Conservation (phyloP, 2,888 invertebrate species). For the Drosophila anomelani region DNA sequence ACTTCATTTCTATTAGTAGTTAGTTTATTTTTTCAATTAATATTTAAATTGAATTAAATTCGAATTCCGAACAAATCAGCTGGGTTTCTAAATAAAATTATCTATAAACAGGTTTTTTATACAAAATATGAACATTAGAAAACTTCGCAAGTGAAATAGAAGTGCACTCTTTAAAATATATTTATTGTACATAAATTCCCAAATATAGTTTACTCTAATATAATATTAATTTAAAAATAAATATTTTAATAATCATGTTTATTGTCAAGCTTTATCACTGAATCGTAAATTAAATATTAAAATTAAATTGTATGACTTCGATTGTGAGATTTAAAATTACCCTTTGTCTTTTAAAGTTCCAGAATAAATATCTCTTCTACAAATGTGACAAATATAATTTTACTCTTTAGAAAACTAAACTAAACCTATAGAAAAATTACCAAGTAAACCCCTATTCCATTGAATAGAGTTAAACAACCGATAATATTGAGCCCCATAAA, state of each 20-base stretch:
- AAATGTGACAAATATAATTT: not conserved
- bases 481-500: not conserved
- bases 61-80: not conserved
- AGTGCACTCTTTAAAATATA: too few species aligned
- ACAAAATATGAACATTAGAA: too few species aligned
- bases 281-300: too few species aligned
- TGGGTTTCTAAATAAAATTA: too few species aligned
- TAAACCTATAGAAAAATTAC: not conserved
- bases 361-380: not conserved
- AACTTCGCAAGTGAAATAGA: too few species aligned
- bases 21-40: not conserved
- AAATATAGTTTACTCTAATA: too few species aligned
- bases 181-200: too few species aligned
- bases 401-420: not conserved
- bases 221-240: not conserved
- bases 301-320: not conserved
- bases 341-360: too few species aligned
- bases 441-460: too few species aligned
- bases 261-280: too few species aligned
- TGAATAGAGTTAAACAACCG: constrained; percentile 1
- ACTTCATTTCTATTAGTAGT: not conserved
- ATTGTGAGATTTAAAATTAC: not conserved
- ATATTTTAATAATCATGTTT: too few species aligned
- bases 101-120: too few species aligned
- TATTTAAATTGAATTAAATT: not conserved